A percentile compares a stretch with the other conserved stretches of the same genome.
These are phyloP conservation scores for Tachystola acroxantha DNA, from an alignment of 2,888 invertebrate species.

Conservation along the genomic window DNA sequence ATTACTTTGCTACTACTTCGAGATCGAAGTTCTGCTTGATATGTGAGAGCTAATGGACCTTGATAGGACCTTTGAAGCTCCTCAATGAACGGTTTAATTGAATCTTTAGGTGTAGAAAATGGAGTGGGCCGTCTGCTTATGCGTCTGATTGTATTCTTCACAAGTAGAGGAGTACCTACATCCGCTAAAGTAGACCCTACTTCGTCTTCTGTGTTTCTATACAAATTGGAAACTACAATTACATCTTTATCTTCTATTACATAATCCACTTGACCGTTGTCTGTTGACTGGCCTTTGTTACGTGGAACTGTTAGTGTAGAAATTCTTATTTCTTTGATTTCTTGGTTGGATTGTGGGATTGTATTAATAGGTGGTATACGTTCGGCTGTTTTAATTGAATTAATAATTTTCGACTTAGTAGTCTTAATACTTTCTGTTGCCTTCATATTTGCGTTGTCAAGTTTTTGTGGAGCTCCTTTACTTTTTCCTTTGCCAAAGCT, in stretches of 20 bases:
- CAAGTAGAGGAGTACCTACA: slow-evolving; percentile 1
- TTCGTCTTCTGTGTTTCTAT: slow-evolving; percentile 21
- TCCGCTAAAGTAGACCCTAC: slow-evolving; percentile 14
- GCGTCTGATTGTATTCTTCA: neutral
- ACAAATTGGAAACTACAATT: slow-evolving; percentile 15
- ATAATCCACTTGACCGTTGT: slow-evolving; percentile 8
- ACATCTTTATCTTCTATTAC: slow-evolving; percentile 19
- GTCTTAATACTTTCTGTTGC: neutral
- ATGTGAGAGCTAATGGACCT: neutral
- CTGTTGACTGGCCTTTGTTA: slow-evolving; percentile 10
- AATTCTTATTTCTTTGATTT: neutral
- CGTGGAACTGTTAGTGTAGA: neutral
- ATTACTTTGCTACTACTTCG: slow-evolving; percentile 4
- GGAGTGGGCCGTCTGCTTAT: neutral
- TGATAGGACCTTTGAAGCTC: neutral
- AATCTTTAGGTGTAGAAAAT: neutral
- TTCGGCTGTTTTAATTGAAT: no score
- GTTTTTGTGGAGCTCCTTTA: neutral
- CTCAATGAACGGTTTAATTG: neutral
- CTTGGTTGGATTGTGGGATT: neutral
- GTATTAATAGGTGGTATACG: neutral
- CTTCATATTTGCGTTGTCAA: neutral
- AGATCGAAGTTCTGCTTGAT: neutral
- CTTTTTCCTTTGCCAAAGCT: neutral
- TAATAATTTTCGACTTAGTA: no score